Base-by-base conservation (phyloP, 2,797 vertebrate genomes). In the Notolepis coatsorum region DNA sequence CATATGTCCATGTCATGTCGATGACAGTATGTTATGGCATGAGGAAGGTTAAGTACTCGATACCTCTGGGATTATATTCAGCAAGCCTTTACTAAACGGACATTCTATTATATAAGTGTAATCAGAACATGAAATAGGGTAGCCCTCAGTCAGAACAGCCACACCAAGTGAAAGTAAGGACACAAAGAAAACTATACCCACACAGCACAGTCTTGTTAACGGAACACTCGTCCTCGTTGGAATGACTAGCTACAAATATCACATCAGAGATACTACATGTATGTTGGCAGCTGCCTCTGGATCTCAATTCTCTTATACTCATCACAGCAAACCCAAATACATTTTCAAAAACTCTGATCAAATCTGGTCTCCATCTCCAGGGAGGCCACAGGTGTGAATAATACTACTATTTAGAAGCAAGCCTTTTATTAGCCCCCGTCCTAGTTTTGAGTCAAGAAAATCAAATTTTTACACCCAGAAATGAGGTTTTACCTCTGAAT, bases 241-340 rank as follows among this genome's bases (percentile, higher is more conserved):
- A 70, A 81, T 55, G 5, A 75, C 77, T 17, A 23, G 42, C 77
- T 83, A 89, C 84, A 82, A 79, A 85, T 79, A 85, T 85, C 74
- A 75, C 50, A 79, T 77, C 56, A 70, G 52, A 68, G 67, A 74
- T 51, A 65, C 28, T 58, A 63, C 63, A 64, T 65, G n/a, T n/a
- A n/a, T n/a, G n/a, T n/a, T 54, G 65, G 63, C 65, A 65, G 74
- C 71, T 71, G 62, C 65, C 45, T 66, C 27, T 23, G 31, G 50
- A 47, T 60, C 62, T 65, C 38, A 46, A 45, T 73, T 69, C 38
- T 23, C 39, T 41, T 45, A n/a, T 28, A n/a, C n/a, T 51, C 27
- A 24, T n/a, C 23, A 28, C 47, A 46, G 13, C 20, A 61, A 67
- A 57, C 18, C 31, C 48, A 65, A 24, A 35, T 13, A 9, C 21